Base-by-base conservation (phyloP, 2,888 invertebrate species). In the Tubulanus polymorphus region DNA sequence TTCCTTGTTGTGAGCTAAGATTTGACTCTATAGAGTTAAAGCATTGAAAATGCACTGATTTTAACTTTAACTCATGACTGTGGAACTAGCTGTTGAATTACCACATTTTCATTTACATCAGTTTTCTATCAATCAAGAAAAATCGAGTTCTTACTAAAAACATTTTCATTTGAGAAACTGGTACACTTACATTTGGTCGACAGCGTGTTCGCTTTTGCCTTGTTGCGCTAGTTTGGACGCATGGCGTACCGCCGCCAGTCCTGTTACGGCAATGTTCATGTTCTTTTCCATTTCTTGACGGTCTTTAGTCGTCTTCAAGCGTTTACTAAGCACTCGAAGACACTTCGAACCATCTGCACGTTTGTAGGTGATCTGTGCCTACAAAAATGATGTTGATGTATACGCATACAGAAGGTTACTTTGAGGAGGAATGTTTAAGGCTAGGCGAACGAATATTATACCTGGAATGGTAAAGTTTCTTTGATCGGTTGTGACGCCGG, bases 231-330 rank as follows among this genome's bases (percentile, higher is more conserved):
- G 50, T 2, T 57, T 48, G 2, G 71, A 67, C 10, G 73, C 60
- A 18, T 58, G 57, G 54, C 70, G 69, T 45, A 68, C 66, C 23
- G 69, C 64, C 8, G 68, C 64, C 20, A 68, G 58, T 8, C 71
- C 71, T 12, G 70, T 56, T 2, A 73, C 70, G 1, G 69, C 65
- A 6, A 70, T 68, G 60, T 71, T 70, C 54, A 71, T 61, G 12
- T 61, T 66, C 71, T 72, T 62, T 53, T 73, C 73, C 72, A 71
- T 72, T 27, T 61, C 46, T 26, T 64, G 54, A 32, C 73, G 61
- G 48, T 63, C 61, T 5, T 52, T 51, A 5, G 72, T 72, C 15
- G 65, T 59, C 26, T 63, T 51, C 28, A 58, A 55, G 12, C 62
- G 48, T 59, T 67, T 67, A 55, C 66, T 69, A 15, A 72, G 59